Evolutionary conservation across 1,140 invertebrate genomes (phyloP).

Genomic region (Drosophila elegans): DNA sequence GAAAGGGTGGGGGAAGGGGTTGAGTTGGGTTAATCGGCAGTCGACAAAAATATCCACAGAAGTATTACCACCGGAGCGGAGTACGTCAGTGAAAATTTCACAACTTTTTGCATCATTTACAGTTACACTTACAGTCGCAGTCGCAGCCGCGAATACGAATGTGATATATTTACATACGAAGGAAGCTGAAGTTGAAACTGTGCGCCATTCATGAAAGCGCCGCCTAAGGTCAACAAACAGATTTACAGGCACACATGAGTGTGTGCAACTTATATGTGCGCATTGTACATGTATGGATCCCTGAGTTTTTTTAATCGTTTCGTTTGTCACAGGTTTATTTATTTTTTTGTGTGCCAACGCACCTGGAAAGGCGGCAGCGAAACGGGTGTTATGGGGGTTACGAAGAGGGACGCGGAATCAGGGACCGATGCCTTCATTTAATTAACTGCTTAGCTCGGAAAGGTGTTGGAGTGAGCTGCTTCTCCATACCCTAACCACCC

Average conservation of each 20-base stretch:
- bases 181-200: slow-evolving; percentile 27
- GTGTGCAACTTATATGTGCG: slow-evolving; percentile 15
- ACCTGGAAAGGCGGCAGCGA: slow-evolving; percentile 47
- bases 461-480: slow-evolving; percentile 9
- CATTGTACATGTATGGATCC: slow-evolving; percentile 20
- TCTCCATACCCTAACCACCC: slow-evolving; percentile 19
- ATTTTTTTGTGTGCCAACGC: slow-evolving; percentile 56
- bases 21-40: slow-evolving; percentile 14
- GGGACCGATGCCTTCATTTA: slow-evolving; percentile 27
- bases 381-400: slow-evolving; percentile 14
- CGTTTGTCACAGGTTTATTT: slow-evolving; percentile 55
- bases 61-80: slow-evolving; percentile 5
- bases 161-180: slow-evolving; percentile 25
- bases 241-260: slow-evolving; percentile 27
- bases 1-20: background rate
- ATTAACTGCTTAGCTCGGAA: slow-evolving; percentile 23
- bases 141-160: too few relatives aligned
- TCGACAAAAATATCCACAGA: slow-evolving; percentile 21
- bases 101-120: slow-evolving; percentile 48
- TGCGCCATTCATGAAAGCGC: slow-evolving; percentile 44
- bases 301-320: slow-evolving; percentile 15
- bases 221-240: slow-evolving; percentile 53
- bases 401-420: background rate
- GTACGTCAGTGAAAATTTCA: slow-evolving; percentile 36
- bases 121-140: slow-evolving; percentile 31